Base-by-base conservation (phyloP, 2,888 invertebrate species). In the Amblyteles armatorius region DNA sequence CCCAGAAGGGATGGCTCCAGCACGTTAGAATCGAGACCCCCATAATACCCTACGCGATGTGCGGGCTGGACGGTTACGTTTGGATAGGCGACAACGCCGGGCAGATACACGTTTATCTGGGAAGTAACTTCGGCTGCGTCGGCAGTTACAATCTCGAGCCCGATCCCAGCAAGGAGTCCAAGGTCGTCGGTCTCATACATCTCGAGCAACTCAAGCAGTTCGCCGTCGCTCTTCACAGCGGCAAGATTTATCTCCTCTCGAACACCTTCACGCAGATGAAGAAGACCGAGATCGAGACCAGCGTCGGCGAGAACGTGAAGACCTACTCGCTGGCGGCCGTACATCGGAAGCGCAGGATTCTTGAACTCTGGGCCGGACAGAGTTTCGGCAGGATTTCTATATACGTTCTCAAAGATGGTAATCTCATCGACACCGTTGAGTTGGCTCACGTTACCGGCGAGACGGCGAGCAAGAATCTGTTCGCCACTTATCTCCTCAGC, bases 11-110 rank as follows among this genome's bases (percentile, higher is more conserved):
- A 85, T 96, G 95, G 95, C 90, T 96, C 36, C 96, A 96, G 86
- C 96, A 96, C 82, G 93, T 92, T 26, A 90, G 92, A 73, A 93
- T 94, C n/a, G 93, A 94, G 52, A 94, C 95, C 0, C 95, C 96
- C 0, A 96, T 96, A 68, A 93, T 95, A 86, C 96, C 96, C 84
- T 96, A 96, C 2, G 96, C 97, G 0, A 95, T 97, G 92, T 98
- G 97, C 91, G 96, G 96, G 16, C 96, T 98, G 1, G 97, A 96
- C 67, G 95, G 96, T 86, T 95, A 95, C 65, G 95, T 99, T 88
- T 99, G 99, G 99, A 96, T 98, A 88, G 99, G 98, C 0, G 99
- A 99, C 94, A 96, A 96, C 71, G 95, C 96, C 1, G 98, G 98
- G n/a, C 96, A 96, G 86, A 95, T 99, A 83, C 97, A 97, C 88